These are phyloP conservation scores for Tonatia bakeri DNA, from an alignment of 2,113 vertebrate species.

Conservation along the genomic window DNA sequence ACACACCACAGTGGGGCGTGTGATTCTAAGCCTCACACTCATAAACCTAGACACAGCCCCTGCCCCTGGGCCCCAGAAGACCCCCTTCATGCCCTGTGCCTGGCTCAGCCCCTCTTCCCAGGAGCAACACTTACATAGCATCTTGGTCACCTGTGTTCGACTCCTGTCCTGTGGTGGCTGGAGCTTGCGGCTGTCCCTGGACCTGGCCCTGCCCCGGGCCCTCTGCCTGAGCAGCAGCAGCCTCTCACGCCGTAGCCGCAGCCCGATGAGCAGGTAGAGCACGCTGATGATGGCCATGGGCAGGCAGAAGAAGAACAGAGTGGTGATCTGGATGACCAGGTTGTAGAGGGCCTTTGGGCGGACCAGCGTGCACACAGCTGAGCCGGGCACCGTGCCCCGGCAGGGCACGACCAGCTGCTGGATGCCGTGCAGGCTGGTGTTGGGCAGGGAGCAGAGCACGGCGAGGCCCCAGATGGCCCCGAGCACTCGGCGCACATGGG, in stretches of 20 bases:
- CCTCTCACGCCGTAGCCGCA: constrained; percentile 88
- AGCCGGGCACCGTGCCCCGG: constrained; percentile 79
- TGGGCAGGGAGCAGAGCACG: constrained; percentile 90
- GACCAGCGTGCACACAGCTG: constrained; percentile 85
- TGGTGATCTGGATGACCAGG: constrained; percentile 89
- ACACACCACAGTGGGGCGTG: neutral
- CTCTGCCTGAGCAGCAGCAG: constrained; percentile 79
- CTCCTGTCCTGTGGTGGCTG: constrained; percentile 81
- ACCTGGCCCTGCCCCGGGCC: constrained; percentile 66
- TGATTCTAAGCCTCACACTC: neutral
- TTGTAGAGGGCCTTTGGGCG: constrained; percentile 87
- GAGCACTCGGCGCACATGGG: constrained; percentile 89
- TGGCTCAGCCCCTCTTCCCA: neutral
- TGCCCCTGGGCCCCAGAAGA: neutral
- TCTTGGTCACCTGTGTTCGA: constrained; percentile 92
- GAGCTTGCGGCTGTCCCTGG: constrained; percentile 27
- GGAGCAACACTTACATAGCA: constrained; percentile 90
- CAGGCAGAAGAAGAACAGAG: constrained; percentile 91
- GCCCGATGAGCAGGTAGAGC: constrained; percentile 91
- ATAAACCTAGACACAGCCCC: neutral
- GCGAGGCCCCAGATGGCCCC: constrained; percentile 87
- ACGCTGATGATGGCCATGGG: constrained; percentile 92
- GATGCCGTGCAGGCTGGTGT: constrained; percentile 93
- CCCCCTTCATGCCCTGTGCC: neutral
- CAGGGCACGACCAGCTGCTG: constrained; percentile 71